phyloP scores from a whole-genome alignment of 1,140 invertebrate species.

The Carposina sasakii region DNA sequence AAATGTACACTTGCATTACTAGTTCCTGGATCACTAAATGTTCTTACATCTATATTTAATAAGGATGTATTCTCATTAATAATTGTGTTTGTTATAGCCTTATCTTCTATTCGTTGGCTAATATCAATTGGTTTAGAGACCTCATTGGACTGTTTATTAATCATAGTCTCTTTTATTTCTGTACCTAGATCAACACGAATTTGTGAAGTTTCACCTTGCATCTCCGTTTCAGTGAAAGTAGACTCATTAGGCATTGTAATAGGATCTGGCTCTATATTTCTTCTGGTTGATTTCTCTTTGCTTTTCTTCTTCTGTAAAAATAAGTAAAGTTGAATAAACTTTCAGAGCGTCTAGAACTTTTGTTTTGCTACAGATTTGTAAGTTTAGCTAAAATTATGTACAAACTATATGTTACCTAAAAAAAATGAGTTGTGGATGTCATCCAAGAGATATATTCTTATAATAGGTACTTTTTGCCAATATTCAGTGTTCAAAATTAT shows the following conservation, averaged over 20 bases:
- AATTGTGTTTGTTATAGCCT: neutral
- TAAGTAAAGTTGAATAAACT: slow-evolving; percentile 8
- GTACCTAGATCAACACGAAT: neutral
- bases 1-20: too few species aligned
- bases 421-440: neutral
- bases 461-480: too few species aligned
- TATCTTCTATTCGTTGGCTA: neutral
- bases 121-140: neutral
- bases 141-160: neutral
- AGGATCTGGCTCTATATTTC: neutral
- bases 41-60: too few species aligned
- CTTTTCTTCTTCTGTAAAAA: slow-evolving; percentile 49
- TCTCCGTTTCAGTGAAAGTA: too few species aligned
- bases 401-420: neutral
- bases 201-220: neutral
- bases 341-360: too few species aligned
- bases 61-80: too few species aligned
- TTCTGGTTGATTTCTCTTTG: slow-evolving; percentile 32
- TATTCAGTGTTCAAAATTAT: too few species aligned
- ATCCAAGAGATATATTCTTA: neutral
- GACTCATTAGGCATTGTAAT: neutral
- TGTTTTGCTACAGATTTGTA: too few species aligned
- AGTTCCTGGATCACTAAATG: too few species aligned
- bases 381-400: too few species aligned
- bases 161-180: neutral